These are phyloP conservation scores for Tetanocera ferruginea DNA, from an alignment of 2,888 invertebrate species.

Conservation along the genomic window DNA sequence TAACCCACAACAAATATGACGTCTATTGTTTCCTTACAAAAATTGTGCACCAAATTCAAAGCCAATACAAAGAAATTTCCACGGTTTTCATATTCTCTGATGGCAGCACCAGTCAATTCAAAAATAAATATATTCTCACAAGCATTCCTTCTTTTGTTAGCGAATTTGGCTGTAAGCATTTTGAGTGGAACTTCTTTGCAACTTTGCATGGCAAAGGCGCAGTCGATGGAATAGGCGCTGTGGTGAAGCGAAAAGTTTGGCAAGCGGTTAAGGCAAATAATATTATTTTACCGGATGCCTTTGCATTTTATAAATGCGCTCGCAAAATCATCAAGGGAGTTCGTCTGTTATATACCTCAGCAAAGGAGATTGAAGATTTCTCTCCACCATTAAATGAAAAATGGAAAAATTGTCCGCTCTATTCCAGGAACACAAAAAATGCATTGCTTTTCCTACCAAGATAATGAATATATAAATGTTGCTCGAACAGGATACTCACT, in stretches of 20 bases:
- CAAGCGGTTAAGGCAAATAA: constrained; percentile 39
- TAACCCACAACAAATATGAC: constrained; percentile 40
- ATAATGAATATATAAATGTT: constrained; percentile 41
- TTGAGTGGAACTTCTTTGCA: constrained; percentile 43
- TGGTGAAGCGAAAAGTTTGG: constrained; percentile 34
- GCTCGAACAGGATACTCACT: constrained; percentile 38
- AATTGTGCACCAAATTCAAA: constrained; percentile 31
- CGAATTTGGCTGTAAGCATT: constrained; percentile 33
- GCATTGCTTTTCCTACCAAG: constrained; percentile 40
- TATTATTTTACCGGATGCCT: constrained; percentile 41
- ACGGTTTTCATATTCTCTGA: constrained; percentile 39
- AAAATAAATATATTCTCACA: constrained; percentile 42
- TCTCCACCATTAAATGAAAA: constrained; percentile 28
- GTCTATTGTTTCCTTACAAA: constrained; percentile 42
- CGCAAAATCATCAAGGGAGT: constrained; percentile 29
- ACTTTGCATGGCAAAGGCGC: constrained; percentile 43
- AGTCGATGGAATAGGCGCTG: constrained; percentile 38
- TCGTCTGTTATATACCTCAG: constrained; percentile 17
- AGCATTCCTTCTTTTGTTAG: constrained; percentile 40
- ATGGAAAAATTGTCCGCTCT: constrained; percentile 36
- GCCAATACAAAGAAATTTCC: constrained; percentile 33
- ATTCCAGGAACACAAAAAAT: constrained; percentile 41
- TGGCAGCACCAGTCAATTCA: constrained; percentile 39
- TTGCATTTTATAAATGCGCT: constrained; percentile 40
- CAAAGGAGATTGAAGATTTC: constrained; percentile 40